These are phyloP conservation scores for Stegodyphus mimosarum DNA, from an alignment of 1,140 invertebrate species.

Conservation along the genomic window DNA sequence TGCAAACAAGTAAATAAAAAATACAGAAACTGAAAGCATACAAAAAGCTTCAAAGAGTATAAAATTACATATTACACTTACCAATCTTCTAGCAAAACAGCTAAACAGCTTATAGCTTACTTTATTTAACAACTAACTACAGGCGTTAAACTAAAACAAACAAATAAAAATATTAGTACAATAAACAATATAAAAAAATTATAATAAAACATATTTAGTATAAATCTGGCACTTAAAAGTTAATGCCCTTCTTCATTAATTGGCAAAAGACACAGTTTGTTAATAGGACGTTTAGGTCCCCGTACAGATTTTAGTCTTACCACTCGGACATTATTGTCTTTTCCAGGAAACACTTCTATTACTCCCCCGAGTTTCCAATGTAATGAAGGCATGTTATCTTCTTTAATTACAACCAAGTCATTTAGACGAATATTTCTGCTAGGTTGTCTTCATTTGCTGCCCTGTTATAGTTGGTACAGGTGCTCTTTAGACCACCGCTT, in stretches of 20 bases:
- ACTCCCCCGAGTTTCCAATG: constrained; percentile 8
- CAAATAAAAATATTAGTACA: too few species aligned
- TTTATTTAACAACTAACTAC: too few species aligned
- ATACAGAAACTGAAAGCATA: too few species aligned
- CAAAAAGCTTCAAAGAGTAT: too few species aligned
- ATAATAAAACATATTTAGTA: too few species aligned
- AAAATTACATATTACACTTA: too few species aligned
- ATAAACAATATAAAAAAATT: too few species aligned
- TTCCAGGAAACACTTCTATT: background rate
- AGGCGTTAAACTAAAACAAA: too few species aligned
- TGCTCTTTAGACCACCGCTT: constrained; percentile 43
- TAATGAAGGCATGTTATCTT: background rate
- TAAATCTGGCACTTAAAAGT: too few species aligned
- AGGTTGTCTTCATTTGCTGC: constrained; percentile 6
- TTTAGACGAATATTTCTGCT: constrained; percentile 24
- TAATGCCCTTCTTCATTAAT: background rate
- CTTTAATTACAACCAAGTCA: constrained; percentile 12
- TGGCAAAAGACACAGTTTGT: constrained; percentile 46
- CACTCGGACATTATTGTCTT: constrained; percentile 5
- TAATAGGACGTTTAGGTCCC: background rate
- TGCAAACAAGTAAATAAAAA: too few species aligned
- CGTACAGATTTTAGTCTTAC: background rate
- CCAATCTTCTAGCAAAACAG: too few species aligned
- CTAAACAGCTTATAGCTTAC: too few species aligned
- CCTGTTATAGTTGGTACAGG: constrained; percentile 43